phyloP scores from a whole-genome alignment of 2,113 vertebrate genomes.

The Plotosus lineatus region DNA sequence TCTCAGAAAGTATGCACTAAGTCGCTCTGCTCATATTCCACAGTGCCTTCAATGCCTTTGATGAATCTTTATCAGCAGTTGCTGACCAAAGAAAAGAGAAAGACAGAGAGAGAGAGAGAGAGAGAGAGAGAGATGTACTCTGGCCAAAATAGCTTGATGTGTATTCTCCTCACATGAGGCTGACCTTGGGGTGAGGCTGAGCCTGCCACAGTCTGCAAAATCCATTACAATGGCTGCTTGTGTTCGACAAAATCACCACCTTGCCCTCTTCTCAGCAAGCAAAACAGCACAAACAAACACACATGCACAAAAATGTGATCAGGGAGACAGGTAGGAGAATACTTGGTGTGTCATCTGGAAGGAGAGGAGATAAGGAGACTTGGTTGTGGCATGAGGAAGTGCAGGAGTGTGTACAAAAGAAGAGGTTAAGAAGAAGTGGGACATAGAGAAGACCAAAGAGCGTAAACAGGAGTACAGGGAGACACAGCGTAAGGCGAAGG shows the following conservation, averaged over 20 bases:
- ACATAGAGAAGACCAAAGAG: too few relatives aligned
- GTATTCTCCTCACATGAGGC: conserved; percentile 73
- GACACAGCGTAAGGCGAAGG: too few relatives aligned
- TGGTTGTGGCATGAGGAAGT: too few relatives aligned
- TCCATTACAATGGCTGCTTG: conserved; percentile 69
- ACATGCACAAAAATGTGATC: not conserved
- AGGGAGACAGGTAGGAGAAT: too few relatives aligned
- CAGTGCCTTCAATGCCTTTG: not conserved
- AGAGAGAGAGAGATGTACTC: conserved; percentile 56
- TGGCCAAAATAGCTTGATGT: conserved; percentile 66
- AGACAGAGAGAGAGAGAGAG: too few relatives aligned
- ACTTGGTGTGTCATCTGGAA: too few relatives aligned
- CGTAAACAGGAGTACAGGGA: too few relatives aligned
- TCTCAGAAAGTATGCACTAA: conserved; percentile 13
- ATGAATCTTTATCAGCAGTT: conserved; percentile 26
- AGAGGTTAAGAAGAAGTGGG: too few relatives aligned
- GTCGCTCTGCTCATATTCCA: conserved; percentile 13
- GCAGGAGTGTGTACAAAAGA: too few relatives aligned
- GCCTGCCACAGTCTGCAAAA: conserved; percentile 65
- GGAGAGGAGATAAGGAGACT: too few relatives aligned
- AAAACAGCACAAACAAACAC: not conserved
- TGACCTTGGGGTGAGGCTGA: conserved; percentile 74
- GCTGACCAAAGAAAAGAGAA: not conserved
- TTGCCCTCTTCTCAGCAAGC: conserved; percentile 58
- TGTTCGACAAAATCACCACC: not conserved